Evolutionary conservation across 2,113 vertebrate genomes (phyloP), one percentile per base, ranked within the genome.

Genomic region (Australoheros scitulus): DNA sequence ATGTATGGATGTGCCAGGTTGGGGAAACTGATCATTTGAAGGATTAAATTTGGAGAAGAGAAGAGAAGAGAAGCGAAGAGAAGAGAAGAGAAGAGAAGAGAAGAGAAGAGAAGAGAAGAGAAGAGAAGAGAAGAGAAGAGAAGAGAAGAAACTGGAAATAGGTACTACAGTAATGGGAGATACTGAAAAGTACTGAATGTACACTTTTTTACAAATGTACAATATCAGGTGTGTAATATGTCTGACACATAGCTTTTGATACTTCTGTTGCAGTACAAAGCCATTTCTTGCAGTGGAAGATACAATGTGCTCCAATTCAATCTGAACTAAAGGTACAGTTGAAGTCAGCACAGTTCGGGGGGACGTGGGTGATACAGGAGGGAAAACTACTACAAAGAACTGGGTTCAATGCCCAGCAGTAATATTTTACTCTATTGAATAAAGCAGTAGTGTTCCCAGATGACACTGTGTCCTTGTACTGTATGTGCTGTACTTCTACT

Each of bases 301-400:
- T 77, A 63, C 52, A 80, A 29, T 59, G 50, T 76, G 38, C 38
- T 84, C 55, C 5, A 14, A 36, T 76, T 82, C 32, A 83, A 60
- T 47, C 64, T 75, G 41, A 82, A 78, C n/a, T 82, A 79, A 77
- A 86, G 72, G 34, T 15, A n/a, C n/a, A 41, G 63, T 57, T 60
- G 6, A 79, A 76, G 79, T 76, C 50, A 63, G 58, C 20, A 38
- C 6, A 1, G 60, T 61, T 32, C 63, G 17, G 36, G 29, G 55
- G 11, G 8, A n/a, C n/a, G 8, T 29, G 47, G 22, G 20, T 81
- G 20, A 58, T 63, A 34, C 68, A 59, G 9, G 20, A 36, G 14
- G 9, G 5, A 72, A 85, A 70, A 61, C 52, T 6, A 76, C 32
- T 77, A 74, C 68, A 82, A 79, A 82, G 60, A 63, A 72, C 36